Base-by-base conservation (phyloP, 2,888 invertebrate genomes). In the Andrena fulva region DNA sequence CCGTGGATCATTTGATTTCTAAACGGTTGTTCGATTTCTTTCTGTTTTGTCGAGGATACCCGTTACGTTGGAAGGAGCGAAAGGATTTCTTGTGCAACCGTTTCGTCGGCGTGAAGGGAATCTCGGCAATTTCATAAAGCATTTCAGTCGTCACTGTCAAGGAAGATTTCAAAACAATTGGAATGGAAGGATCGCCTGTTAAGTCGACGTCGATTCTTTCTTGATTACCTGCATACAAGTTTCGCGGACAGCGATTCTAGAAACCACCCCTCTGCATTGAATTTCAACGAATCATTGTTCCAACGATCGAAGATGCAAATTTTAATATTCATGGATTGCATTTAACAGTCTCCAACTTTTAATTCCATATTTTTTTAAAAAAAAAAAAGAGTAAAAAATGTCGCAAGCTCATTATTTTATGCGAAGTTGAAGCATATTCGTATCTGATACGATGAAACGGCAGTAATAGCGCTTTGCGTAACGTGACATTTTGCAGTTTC, bases 401-500 rank as follows among this genome's bases (percentile, higher is more conserved):
- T 2, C 4, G 24, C 24, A 27, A 1, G n/a, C 24, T 56, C 27
- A 52, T 69, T 69, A 69, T 60, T 75, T 69, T 35, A 60, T 60
- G 50, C 69, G 31, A 69, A 64, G 60, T 20, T 48, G 70, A 56
- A 27, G 31, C 2, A 52, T 52, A 29, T 42, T 29, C 12, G 12
- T 10, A 52, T 35, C 24, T 52, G 62, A 35, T 33, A 50, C 48
- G 4, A 35, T 42, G 62, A 42, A 33, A 56, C 64, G 73, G 48
- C 48, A 56, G 63, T 59, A 72, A 62, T 42, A 29, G 20, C n/a
- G 29, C 12, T 56, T 70, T 52, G 54, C 63, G 33, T 63, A 63
- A 76, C 56, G 71, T 60, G 71, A 71, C 60, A 63, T 71, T 71
- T 54, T 52, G 71, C 54, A 71, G 71, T 54, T 63, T 35, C 63